These are phyloP conservation scores for Hydrolagus affinis DNA, from an alignment of 2,113 vertebrate species.

Conservation along the genomic window DNA sequence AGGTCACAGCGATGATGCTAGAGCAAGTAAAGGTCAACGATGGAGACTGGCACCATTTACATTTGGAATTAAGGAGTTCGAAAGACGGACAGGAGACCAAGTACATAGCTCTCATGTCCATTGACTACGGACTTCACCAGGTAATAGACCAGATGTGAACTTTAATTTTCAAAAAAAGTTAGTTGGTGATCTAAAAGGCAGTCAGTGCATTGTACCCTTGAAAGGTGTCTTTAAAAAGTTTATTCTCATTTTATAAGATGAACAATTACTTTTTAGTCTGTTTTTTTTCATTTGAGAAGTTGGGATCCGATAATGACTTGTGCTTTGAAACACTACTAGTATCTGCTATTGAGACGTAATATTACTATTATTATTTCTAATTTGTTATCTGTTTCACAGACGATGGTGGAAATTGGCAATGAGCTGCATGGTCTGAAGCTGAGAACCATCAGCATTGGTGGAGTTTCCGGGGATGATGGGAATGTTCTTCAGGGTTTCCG, in stretches of 20 bases:
- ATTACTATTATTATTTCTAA: conserved; percentile 19
- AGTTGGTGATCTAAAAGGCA: background rate
- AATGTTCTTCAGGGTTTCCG: conserved; percentile 69
- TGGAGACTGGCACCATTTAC: conserved; percentile 77
- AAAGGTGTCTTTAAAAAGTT: background rate
- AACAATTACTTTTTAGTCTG: background rate
- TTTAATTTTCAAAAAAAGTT: too few species aligned
- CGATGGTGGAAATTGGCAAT: conserved; percentile 56
- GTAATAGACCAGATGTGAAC: conserved; percentile 41
- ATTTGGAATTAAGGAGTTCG: conserved; percentile 61
- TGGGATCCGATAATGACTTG: background rate
- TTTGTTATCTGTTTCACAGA: conserved; percentile 45
- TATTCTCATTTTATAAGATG: background rate
- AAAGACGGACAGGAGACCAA: conserved; percentile 38
- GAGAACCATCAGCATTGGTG: conserved; percentile 64
- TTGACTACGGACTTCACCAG: conserved; percentile 76
- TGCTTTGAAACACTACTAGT: background rate
- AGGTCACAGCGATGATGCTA: conserved; percentile 56
- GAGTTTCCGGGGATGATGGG: conserved; percentile 50
- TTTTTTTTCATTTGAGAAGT: background rate
- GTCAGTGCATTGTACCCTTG: background rate
- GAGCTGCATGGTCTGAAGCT: conserved; percentile 67
- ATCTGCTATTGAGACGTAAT: too few species aligned
- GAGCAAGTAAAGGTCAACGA: conserved; percentile 70
- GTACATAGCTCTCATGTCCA: conserved; percentile 60